Percentiles rank a stretch among this genome's conserved stretches.
Evolutionary conservation across 2,888 invertebrate genomes (phyloP).

Genomic region (Mycalesis mineus): DNA sequence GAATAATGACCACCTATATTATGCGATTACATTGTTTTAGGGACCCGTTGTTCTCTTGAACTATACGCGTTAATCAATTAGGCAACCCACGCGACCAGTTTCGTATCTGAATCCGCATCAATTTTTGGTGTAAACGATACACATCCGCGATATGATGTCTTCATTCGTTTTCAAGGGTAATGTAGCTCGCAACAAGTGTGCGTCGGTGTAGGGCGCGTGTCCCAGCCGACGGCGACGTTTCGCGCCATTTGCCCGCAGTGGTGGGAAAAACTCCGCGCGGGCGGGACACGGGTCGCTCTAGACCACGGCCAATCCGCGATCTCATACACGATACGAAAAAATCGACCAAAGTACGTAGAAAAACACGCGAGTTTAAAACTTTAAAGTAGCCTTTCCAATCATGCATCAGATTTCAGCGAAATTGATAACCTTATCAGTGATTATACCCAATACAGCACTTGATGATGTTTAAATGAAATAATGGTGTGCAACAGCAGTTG

Average conservation of each 20-base stretch:
- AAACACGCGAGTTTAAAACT: neutral
- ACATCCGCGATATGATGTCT: conserved; percentile 13
- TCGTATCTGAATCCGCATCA: neutral
- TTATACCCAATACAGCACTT: neutral
- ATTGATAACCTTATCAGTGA: neutral
- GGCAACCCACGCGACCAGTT: too few relatives aligned
- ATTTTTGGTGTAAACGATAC: neutral
- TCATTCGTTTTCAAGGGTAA: conserved; percentile 51
- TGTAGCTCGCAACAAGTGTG: conserved; percentile 62
- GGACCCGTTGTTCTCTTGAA: too few relatives aligned
- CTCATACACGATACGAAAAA: conserved; percentile 9
- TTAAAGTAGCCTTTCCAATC: neutral
- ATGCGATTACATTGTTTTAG: too few relatives aligned
- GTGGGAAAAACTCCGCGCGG: conserved; percentile 59
- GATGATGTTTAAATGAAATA: conserved; percentile 30
- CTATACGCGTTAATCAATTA: too few relatives aligned
- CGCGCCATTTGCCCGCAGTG: conserved; percentile 68
- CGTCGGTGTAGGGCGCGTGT: conserved; percentile 55
- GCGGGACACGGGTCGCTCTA: conserved; percentile 45
- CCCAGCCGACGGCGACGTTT: conserved; percentile 48
- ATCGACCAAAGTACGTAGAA: neutral
- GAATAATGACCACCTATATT: too few relatives aligned
- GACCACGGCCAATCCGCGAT: conserved; percentile 15
- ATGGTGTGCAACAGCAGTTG: conserved; percentile 22
- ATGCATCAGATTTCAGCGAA: neutral